Evolutionary conservation across 2,888 invertebrate genomes (phyloP), one percentile per base, ranked within the genome.

Genomic region (Tuta absoluta): DNA sequence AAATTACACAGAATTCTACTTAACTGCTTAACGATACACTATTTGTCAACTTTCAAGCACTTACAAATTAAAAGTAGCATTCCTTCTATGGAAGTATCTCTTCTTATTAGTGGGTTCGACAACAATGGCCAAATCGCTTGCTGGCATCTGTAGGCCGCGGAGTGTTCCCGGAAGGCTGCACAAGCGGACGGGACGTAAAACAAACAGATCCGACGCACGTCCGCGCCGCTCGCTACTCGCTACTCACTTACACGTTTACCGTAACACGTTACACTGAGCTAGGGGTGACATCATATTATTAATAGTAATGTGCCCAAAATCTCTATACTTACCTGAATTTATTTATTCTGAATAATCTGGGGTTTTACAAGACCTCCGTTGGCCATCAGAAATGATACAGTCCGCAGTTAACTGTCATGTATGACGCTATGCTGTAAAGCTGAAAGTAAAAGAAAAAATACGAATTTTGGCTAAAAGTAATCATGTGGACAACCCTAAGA

Each of bases 121-220:
- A 28, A 56, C 56, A 56, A 56, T 56, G 56, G 28, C 17, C 17
- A n/a, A 56, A 56, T 56, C 56, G 33, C 33, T n/a, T 33, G 14
- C 28, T n/a, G n/a, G 14, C 28, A 56, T 56, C 56, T 56, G 33
- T n/a, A 33, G 24, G 56, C 19, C 37, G 70, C 70, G 66, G 67
- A 67, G 67, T 71, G 78, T 87, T 87, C 87, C 81, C 71, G 78
- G 88, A 87, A 87, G 77, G 70, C 67, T 63, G 62, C 66, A 72
- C 68, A 68, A 63, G 67, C 57, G 62, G 63, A 72, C 68, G 65
- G 81, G 79, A 89, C 68, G 63, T 81, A 56, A 56, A 89, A 87
- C 89, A 91, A 89, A 91, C 87, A 89, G 76, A 86, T 81, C 81
- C 84, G 74, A 80, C 81, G 84, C 87, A 86, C 89, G 87, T 85